Percentiles rank a stretch among this genome's conserved stretches.
These are phyloP conservation scores for Oceanodroma tethys DNA, from an alignment of 2,113 vertebrate species.

Conservation along the genomic window DNA sequence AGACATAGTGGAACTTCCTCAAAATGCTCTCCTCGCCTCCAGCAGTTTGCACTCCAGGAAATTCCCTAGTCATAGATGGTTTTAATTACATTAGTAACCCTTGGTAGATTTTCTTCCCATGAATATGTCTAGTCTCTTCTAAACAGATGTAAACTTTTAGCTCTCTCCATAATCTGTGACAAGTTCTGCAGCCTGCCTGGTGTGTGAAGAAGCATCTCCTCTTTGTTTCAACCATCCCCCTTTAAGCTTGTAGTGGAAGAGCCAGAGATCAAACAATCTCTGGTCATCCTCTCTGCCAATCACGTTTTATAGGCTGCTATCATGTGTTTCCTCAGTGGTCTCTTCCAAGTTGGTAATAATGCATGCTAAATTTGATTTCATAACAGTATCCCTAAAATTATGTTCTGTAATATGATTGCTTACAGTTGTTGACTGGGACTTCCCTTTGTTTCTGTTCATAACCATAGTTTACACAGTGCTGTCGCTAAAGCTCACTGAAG, in stretches of 20 bases:
- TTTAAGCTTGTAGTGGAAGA: neutral
- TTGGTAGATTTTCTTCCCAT: neutral
- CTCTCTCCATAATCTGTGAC: neutral
- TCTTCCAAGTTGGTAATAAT: neutral
- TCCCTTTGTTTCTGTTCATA: neutral
- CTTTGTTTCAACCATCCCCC: neutral
- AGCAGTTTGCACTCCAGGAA: neutral
- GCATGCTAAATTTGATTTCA: neutral
- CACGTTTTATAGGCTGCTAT: neutral
- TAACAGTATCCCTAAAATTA: neutral
- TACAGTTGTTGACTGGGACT: neutral
- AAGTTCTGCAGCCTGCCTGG: neutral
- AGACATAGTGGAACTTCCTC: neutral
- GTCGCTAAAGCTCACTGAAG: neutral
- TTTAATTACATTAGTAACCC: slow-evolving; percentile 29
- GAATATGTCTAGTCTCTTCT: neutral
- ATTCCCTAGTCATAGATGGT: neutral
- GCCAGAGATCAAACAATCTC: neutral
- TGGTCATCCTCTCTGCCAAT: neutral
- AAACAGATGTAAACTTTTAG: neutral
- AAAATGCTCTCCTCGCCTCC: neutral
- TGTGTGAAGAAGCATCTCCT: neutral
- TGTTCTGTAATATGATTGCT: neutral
- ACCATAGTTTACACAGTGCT: neutral
- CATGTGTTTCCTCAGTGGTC: neutral